phyloP scores from a whole-genome alignment of 2,113 vertebrate genomes.

The Strix aluco region DNA sequence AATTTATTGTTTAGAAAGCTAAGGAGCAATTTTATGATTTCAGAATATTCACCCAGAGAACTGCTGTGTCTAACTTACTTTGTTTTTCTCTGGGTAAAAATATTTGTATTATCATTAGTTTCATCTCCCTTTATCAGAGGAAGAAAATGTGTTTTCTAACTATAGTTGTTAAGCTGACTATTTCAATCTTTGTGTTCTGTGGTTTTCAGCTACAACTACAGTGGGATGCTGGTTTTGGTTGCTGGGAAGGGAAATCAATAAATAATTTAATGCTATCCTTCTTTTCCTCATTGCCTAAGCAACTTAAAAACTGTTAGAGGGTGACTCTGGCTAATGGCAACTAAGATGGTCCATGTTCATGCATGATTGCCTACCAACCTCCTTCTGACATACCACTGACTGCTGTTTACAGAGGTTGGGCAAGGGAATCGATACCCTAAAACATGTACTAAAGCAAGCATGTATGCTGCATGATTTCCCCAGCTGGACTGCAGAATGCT shows the following conservation, averaged over 20 bases:
- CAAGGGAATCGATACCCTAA: background rate
- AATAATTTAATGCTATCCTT: background rate
- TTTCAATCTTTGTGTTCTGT: background rate
- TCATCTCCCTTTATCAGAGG: background rate
- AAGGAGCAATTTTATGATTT: background rate
- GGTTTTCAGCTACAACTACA: background rate
- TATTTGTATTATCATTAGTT: background rate
- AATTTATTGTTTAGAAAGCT: background rate
- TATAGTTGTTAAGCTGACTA: background rate
- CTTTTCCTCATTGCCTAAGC: background rate
- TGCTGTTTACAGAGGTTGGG: background rate
- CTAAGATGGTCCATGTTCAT: background rate
- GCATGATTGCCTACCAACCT: background rate
- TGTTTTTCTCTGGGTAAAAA: background rate
- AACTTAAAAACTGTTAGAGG: background rate
- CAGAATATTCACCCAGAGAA: background rate
- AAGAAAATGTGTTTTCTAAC: background rate
- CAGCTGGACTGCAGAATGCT: background rate
- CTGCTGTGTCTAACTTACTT: background rate
- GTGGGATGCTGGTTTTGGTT: background rate
- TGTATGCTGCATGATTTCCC: background rate
- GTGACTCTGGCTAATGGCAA: background rate
- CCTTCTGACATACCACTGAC: background rate
- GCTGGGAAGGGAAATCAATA: background rate
- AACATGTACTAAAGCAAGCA: background rate